These are phyloP conservation scores for Aelia acuminata DNA, from an alignment of 2,888 invertebrate species.

Conservation along the genomic window DNA sequence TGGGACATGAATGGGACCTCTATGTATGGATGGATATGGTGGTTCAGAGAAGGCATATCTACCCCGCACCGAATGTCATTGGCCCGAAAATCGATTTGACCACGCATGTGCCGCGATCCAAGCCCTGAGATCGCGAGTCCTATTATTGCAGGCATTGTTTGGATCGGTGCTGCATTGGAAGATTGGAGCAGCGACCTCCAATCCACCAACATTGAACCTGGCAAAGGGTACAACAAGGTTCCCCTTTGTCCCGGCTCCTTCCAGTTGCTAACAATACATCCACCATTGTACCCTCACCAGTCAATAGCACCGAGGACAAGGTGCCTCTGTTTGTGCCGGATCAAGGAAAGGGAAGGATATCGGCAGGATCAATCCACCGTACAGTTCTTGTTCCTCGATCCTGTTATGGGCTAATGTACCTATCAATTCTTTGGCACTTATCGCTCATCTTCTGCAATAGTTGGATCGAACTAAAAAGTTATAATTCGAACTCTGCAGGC, in stretches of 20 bases:
- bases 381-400: not conserved
- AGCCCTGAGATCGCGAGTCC: not conserved
- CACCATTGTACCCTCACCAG: not conserved
- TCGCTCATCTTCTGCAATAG: no score
- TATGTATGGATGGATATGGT: not conserved
- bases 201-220: slow-evolving; percentile 35
- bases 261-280: not conserved
- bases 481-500: no score
- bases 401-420: not conserved
- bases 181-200: not conserved
- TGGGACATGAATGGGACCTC: no score
- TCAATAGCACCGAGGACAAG: slow-evolving; percentile 40
- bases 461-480: no score
- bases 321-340: not conserved
- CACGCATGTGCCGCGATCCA: slow-evolving; percentile 7
- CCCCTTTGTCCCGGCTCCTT: slow-evolving; percentile 3
- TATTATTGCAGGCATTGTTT: slow-evolving; percentile 31
- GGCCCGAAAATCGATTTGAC: not conserved
- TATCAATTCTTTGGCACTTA: not conserved
- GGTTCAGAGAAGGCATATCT: not conserved
- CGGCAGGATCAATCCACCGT: not conserved
- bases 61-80: not conserved
- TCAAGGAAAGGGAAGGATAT: slow-evolving; percentile 15
- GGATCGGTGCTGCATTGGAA: slow-evolving; percentile 34
- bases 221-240: not conserved